Evolutionary conservation across 2,888 invertebrate species (phyloP).

Genomic region (Trachelus iudaicus): DNA sequence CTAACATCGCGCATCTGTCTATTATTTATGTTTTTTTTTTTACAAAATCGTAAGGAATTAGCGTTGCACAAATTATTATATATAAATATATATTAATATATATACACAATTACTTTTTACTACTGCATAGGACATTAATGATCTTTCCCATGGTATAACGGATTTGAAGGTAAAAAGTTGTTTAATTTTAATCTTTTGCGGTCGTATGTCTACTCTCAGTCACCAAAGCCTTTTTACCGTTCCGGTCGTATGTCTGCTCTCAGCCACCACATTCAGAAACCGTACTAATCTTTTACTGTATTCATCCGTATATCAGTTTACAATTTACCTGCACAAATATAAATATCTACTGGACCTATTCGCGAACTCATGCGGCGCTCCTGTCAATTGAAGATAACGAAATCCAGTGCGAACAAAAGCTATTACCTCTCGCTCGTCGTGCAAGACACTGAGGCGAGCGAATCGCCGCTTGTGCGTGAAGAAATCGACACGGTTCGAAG

Average conservation of each 20-base stretch:
- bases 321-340: slow-evolving; percentile 1
- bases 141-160: too few species aligned
- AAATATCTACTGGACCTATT: neutral
- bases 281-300: slow-evolving; percentile 9
- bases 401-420: neutral
- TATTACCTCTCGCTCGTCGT: neutral
- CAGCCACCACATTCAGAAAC: slow-evolving; percentile 9
- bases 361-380: neutral
- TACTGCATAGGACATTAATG: too few species aligned
- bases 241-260: neutral
- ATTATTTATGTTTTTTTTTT: too few species aligned
- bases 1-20: too few species aligned
- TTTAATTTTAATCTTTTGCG: slow-evolving; percentile 4
- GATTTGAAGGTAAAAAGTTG: too few species aligned
- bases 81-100: too few species aligned
- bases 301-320: slow-evolving; percentile 12
- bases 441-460: neutral
- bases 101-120: too few species aligned
- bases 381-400: neutral
- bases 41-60: too few species aligned
- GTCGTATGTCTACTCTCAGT: neutral
- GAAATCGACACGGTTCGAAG: neutral
- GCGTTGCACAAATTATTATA: too few species aligned
- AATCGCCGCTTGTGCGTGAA: neutral
- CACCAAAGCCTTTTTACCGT: too few species aligned